Base-by-base conservation (phyloP, 1,140 invertebrate genomes). In the Pogonus chalceus region DNA sequence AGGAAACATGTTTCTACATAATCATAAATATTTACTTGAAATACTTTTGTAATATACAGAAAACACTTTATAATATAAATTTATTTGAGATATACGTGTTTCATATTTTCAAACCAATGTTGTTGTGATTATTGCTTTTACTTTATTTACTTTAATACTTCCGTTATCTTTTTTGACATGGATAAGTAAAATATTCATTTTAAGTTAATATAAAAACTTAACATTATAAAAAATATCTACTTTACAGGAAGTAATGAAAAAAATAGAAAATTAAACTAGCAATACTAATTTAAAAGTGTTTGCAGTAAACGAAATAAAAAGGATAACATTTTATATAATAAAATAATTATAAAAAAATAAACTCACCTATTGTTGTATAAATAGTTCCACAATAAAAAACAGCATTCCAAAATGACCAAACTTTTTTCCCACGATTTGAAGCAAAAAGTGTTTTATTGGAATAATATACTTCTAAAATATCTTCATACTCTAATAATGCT, bases 371-470 rank as follows among this genome's bases (percentile, higher is more conserved):
- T 2, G 93, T 96, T 0, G 93, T 96, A 63, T 90, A 93, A 60
- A 96, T 85, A 4, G 93, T 96, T 35, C 89, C 86, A 55, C 90
- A 90, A 65, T 90, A 96, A 66, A 94, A 92, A 60, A 96, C 81
- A 0, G 92, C 80, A 62, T 93, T 92, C 85, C 87, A 89, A 67
- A 92, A 92, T 12, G 83, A 82, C 93, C 93, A 96, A 0, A 79
- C 75, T 59, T 77, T 76, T 22, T 76, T 68, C 1, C 65, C 62
- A 2, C 59, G 63, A 43, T 73, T 67, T 21, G 47, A 10, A 23
- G 55, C 54, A 61, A 59, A 51, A 52, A 62, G 16, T 53, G 65
- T n/a, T 66, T 69, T 55, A 68, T 62, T 59, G 71, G 54, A 51
- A 73, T 62, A 12, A 76, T 68, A 14, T 74, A 71, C 23, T 77